These are phyloP conservation scores for Scalopus aquaticus DNA, from an alignment of 2,113 vertebrate species.

Conservation along the genomic window DNA sequence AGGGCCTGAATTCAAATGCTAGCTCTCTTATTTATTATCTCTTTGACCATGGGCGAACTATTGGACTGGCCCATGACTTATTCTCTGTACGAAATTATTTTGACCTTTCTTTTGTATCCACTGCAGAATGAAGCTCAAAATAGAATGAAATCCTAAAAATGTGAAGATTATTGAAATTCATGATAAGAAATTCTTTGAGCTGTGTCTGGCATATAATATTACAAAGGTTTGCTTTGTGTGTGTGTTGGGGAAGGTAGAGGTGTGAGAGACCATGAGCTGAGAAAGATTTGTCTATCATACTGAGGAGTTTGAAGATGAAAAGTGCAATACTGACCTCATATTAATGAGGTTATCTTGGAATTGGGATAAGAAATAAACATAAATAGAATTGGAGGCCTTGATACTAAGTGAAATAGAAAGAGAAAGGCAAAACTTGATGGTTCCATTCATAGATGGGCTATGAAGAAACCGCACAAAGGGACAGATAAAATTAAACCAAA, in stretches of 20 bases:
- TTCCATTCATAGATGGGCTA: too few species aligned
- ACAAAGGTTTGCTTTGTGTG: background rate
- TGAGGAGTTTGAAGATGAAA: background rate
- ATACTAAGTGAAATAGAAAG: too few species aligned
- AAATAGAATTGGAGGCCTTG: too few species aligned
- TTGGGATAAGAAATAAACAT: background rate
- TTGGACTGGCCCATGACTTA: background rate
- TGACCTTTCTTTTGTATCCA: background rate
- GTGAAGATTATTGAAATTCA: background rate
- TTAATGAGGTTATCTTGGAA: background rate
- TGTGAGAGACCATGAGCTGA: background rate
- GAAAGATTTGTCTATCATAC: background rate
- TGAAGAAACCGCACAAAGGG: too few species aligned
- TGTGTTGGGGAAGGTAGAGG: rapidly evolving
- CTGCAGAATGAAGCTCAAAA: background rate
- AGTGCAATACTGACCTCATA: background rate
- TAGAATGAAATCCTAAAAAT: background rate
- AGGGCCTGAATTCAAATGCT: background rate
- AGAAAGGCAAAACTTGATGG: too few species aligned
- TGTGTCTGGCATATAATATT: background rate
- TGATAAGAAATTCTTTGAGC: background rate
- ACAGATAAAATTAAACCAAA: too few species aligned
- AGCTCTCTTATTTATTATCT: background rate
- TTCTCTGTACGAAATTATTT: background rate
- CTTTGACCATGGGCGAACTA: background rate